Evolutionary conservation across 1,140 invertebrate species (phyloP), one percentile per base, ranked within the genome.

Genomic region (Holcopasites calliopsidis): DNA sequence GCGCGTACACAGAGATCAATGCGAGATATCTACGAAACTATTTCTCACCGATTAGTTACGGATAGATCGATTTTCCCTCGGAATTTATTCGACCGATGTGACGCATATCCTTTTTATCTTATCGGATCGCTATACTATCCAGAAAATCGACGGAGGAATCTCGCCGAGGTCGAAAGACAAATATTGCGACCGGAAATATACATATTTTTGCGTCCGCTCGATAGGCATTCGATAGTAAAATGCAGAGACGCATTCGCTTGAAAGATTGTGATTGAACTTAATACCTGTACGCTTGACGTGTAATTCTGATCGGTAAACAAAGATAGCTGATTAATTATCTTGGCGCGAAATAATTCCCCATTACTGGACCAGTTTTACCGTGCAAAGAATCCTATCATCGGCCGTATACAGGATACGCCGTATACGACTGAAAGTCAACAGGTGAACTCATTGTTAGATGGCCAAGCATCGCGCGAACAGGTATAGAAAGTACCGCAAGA

Each of bases 401-500:
- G 50, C 4, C 33, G 18, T 42, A 60, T n/a, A n/a, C n/a, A n/a
- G n/a, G n/a, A n/a, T n/a, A 71, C 47, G 40, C 57, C 47, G 21
- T 35, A 47, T 5, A 47, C 33, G 50, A 21, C 26, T 71, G 35
- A 55, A 38, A 33, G 26, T 31, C 40, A 73, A 77, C 70, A 75
- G 73, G 73, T 75, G 73, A 69, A 75, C 73, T 69, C 42, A 42
- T 3, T 1, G 16, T 16, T n/a, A 50, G 21, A 75, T 42, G 3
- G 4, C 1, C 42, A 50, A 50, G 38, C 40, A 54, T 49, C 40
- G 44, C 23, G 31, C 64, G 35, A 60, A 69, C 69, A 69, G 73
- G 69, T 58, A 75, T n/a, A 65, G 69, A 50, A 47, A 21, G n/a
- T 50, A 58, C 65, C 35, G 42, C 44, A 75, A 61, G 52, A 44